These are phyloP conservation scores for Telmatherina bonti DNA, from an alignment of 2,797 vertebrate genomes.

Conservation along the genomic window DNA sequence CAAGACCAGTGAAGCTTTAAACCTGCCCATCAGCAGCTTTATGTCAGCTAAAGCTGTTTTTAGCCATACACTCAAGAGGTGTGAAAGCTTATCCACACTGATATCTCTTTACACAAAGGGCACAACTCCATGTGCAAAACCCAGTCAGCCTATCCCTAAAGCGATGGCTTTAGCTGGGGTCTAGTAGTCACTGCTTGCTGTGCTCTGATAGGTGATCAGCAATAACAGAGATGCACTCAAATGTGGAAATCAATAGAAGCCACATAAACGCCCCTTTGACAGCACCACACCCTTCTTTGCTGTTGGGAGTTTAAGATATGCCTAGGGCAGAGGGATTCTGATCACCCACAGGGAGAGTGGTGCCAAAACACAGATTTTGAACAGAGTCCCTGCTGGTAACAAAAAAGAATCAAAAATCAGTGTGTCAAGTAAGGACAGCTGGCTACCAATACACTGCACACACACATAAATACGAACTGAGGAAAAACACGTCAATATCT, in stretches of 20 bases:
- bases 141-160: conserved; percentile 43
- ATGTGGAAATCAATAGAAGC: conserved; percentile 74
- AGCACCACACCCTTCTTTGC: conserved; percentile 53
- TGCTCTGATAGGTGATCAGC: conserved; percentile 66
- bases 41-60: conserved; percentile 35
- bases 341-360: conserved; percentile 60
- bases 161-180: conserved; percentile 59
- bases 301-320: conserved; percentile 44
- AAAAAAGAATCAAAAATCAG: conserved; percentile 78
- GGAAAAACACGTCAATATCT: conserved; percentile 65
- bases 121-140: conserved; percentile 30
- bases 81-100: conserved; percentile 34
- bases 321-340: conserved; percentile 68
- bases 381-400: conserved; percentile 63
- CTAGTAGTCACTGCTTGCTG: conserved; percentile 40
- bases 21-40: conserved; percentile 29
- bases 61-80: conserved; percentile 25
- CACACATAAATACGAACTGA: conserved; percentile 47
- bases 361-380: conserved; percentile 57
- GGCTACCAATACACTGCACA: conserved; percentile 61
- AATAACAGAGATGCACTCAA: conserved; percentile 72
- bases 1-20: conserved; percentile 32
- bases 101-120: conserved; percentile 50
- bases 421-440: conserved; percentile 75
- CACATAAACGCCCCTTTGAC: conserved; percentile 41